phyloP scores from a whole-genome alignment of 2,113 vertebrate species.

The Otolemur garnettii region DNA sequence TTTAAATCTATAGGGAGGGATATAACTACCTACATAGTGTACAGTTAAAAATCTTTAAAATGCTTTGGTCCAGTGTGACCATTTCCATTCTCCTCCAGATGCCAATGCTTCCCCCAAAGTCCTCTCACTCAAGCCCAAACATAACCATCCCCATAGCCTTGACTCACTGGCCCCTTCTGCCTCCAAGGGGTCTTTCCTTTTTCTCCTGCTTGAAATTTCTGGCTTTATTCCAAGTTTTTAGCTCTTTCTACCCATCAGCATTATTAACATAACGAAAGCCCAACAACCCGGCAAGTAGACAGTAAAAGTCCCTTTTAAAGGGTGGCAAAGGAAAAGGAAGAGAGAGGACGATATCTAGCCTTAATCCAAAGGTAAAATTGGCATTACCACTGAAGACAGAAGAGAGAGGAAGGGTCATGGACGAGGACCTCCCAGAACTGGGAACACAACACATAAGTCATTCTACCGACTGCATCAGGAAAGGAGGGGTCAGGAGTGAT shows the following conservation, averaged over 20 bases:
- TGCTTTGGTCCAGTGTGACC: background rate
- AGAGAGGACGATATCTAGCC: background rate
- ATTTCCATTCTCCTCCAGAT: background rate
- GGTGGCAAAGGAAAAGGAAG: background rate
- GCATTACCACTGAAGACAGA: background rate
- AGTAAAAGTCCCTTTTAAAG: background rate
- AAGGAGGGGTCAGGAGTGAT: background rate
- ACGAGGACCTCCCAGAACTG: background rate
- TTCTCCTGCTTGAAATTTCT: background rate
- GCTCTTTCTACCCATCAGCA: background rate
- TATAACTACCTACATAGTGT: background rate
- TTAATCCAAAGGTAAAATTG: background rate
- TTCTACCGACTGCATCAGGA: background rate
- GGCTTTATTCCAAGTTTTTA: background rate
- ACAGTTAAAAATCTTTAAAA: background rate
- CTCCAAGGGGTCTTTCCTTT: background rate
- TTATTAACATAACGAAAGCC: background rate
- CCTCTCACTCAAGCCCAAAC: background rate
- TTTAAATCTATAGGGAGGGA: background rate
- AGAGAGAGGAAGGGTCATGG: background rate
- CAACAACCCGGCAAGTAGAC: background rate
- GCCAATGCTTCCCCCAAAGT: background rate
- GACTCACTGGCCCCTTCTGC: background rate
- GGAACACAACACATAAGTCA: accelerated
- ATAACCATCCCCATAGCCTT: background rate